Conservation (phyloP, 1,140 invertebrate genomes). For the Holotrichia oblita region DNA sequence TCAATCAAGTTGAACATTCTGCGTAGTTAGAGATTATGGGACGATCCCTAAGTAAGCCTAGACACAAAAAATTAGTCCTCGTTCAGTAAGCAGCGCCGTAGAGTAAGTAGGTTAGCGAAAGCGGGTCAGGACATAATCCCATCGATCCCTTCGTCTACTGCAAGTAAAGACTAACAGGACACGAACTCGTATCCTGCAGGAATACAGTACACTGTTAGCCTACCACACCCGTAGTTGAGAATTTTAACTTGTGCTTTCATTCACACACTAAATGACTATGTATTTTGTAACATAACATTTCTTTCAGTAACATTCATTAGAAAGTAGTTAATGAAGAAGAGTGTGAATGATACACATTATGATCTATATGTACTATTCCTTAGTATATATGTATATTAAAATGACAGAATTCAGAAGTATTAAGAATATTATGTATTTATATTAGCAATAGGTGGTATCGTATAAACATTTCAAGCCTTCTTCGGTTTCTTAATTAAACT, state of each 20-base stretch:
- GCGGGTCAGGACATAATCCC: slow-evolving; percentile 5
- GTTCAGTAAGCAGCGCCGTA: background rate
- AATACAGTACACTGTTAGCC: background rate
- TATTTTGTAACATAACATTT: background rate
- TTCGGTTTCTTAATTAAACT: too few species aligned
- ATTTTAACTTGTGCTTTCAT: background rate
- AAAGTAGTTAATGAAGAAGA: too few species aligned
- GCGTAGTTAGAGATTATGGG: background rate
- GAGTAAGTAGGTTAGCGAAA: slow-evolving; percentile 20
- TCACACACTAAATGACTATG: background rate
- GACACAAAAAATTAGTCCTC: background rate
- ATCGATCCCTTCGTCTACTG: background rate
- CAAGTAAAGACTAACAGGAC: background rate
- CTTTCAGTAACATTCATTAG: too few species aligned
- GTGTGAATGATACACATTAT: too few species aligned
- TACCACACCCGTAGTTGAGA: background rate
- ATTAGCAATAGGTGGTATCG: too few species aligned
- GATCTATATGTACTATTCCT: too few species aligned
- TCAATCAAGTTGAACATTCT: background rate
- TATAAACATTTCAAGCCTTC: too few species aligned
- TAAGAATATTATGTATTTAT: too few species aligned
- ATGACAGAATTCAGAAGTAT: too few species aligned
- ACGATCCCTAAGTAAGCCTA: background rate
- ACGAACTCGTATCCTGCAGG: background rate
- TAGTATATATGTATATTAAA: too few species aligned